phyloP scores from a whole-genome alignment of 2,888 invertebrate genomes.

The Caenorhabditis angaria region DNA sequence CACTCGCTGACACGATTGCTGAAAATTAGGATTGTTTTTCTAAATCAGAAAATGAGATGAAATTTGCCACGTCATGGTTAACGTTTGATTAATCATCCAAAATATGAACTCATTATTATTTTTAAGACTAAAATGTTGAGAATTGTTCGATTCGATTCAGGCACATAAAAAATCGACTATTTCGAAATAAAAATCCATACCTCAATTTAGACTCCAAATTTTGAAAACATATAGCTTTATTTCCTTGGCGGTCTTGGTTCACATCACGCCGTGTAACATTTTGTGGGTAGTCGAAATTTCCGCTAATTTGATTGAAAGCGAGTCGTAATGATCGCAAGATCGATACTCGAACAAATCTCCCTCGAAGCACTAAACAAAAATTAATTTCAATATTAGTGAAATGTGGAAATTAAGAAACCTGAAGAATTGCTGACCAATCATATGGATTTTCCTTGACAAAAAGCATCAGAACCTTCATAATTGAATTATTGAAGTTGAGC shows the following conservation, averaged over 20 bases:
- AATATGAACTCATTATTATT: too few species aligned
- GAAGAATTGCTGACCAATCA: conserved; percentile 55
- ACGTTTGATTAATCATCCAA: too few species aligned
- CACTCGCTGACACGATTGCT: too few species aligned
- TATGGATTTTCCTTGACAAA: conserved; percentile 49
- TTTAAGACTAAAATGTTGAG: too few species aligned
- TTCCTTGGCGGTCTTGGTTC: background rate
- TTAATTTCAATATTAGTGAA: background rate
- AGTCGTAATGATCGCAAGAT: conserved; percentile 57
- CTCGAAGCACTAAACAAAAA: conserved; percentile 62
- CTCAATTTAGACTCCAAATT: too few species aligned
- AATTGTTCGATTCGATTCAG: too few species aligned
- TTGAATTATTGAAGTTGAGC: background rate
- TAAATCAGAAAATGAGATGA: too few species aligned
- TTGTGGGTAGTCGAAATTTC: conserved; percentile 63
- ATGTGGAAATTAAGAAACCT: conserved; percentile 16
- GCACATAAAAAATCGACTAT: too few species aligned
- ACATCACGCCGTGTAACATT: conserved; percentile 51
- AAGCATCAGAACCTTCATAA: conserved; percentile 12
- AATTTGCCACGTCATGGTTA: too few species aligned
- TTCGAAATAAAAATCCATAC: too few species aligned
- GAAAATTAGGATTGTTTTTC: too few species aligned
- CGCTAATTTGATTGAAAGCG: conserved; percentile 60
- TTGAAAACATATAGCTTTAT: background rate
- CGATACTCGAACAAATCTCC: conserved; percentile 60